Evolutionary conservation across 1,140 invertebrate genomes (phyloP), one percentile per base, ranked within the genome.

Genomic region (Ceratosolen fusciceps): DNA sequence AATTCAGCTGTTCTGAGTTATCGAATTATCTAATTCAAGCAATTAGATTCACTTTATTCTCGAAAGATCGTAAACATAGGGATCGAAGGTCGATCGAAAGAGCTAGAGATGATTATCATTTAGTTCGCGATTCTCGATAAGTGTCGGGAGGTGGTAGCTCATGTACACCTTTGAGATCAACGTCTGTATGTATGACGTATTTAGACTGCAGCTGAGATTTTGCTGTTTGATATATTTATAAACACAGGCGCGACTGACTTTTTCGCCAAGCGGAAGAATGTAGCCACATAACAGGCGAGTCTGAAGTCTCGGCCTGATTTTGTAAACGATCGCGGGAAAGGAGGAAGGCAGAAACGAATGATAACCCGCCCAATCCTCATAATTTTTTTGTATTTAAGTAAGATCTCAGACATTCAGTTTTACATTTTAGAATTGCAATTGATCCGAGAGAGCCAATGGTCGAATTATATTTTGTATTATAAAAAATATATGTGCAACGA

Each of bases 121-220:
- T 58, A 58, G 26, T 58, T 58, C 54, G 24, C 26, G 8, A 24
- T 58, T 24, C 54, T 58, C 7, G 26, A 58, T 58, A 14, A 58
- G 12, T n/a, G 54, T 24, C 12, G 24, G 26, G 54, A 58, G 39
- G 67, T 43, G 39, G 67, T 43, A 43, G 39, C n/a, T 70, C 39
- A n/a, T 29, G 16, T 52, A 49, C 19, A 71, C 68, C 68, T 56
- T 12, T 72, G n/a, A 71, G 80, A 81, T 76, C 19, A 65, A 37
- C 65, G 65, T 24, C 5, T 68, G 34, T 68, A 7, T 49, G 74
- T 79, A 76, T 76, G 68, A 76, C 75, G 70, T 83, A 81, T 83
- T 83, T 83, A 83, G 82, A 81, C 82, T 83, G 79, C 47, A 58
- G 78, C 49, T 31, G 74, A 81, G 73, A 82, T 80, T 82, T 82